Evolutionary conservation across 1,140 invertebrate genomes (phyloP), one percentile per base, ranked within the genome.

Genomic region (Tetramorium parvispinum): DNA sequence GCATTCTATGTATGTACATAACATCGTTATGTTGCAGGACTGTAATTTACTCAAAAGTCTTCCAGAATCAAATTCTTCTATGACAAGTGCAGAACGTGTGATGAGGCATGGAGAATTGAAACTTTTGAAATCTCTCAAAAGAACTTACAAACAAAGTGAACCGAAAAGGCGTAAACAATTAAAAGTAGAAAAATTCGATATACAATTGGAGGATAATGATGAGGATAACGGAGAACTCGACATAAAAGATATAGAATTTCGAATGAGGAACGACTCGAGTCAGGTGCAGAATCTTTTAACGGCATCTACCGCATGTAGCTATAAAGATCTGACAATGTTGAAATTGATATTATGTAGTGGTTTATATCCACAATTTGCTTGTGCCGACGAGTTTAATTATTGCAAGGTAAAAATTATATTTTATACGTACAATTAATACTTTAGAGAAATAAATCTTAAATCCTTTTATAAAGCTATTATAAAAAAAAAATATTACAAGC

Each of bases 351-450:
- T 99, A 2, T 98, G 97, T 88, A 98, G 98, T 95, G 98, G 98
- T 8, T 95, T 99, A 24, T 99, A 99, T 95, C 99, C 99, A 10
- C 98, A 99, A 95, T 95, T 99, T 71, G 98, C 98, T 6, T 96
- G 99, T 59, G 96, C 98, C 16, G 99, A 99, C 95, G 98, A 99
- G 91, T 98, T 98, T 91, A 99, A 99, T 95, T 97, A 98, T 91
- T 98, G 97, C 92, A 99, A 99, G 96, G 97, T 59, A 94, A 91
- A 70, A 79, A 70, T 61, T 73, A 32, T 57, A 61, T 77, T 37
- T 0, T 49, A 1, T 61, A 24, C 5, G 11, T 46, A 46, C 10
- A 46, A 13, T 27, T 27, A 61, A 61, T 61, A 59, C 1, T 16
- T 59, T 59, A 21, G 7, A 5, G 57, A 32, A 32, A 27, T 59